Base-by-base conservation (phyloP, 2,888 invertebrate genomes). In the Cremastinae sp. region DNA sequence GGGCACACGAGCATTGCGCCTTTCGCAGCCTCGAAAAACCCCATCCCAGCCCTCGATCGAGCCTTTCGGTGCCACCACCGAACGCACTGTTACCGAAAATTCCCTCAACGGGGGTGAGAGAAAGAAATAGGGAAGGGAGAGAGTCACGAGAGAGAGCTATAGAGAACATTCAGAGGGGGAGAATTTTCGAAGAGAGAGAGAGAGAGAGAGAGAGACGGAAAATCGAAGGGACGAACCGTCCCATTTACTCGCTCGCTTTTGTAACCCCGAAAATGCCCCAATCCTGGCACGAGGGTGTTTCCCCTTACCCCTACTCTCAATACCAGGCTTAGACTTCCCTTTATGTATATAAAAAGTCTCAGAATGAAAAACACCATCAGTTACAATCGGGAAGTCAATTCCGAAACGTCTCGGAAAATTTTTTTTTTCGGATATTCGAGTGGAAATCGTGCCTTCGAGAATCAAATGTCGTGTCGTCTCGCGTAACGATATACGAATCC, bases 241-340 rank as follows among this genome's bases (percentile, higher is more conserved):
- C n/a, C n/a, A n/a, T n/a, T n/a, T n/a, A n/a, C n/a, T n/a, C n/a
- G n/a, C n/a, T n/a, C n/a, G n/a, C n/a, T n/a, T 73, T 70, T 66
- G 70, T 58, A 66, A 62, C 56, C 75, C 75, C 66, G 78, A 79
- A 69, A 81, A 81, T 82, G 84, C 82, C 80, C 87, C 86, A 83
- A 85, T 86, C 82, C 80, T 62, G 61, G 69, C 56, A 28, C 51
- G 65, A 81, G 80, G 85, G 85, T 82, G 83, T 83, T 81, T 64
- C 74, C 70, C 49, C 64, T 66, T 61, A 79, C 66, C 53, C 39
- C 61, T 81, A 80, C 43, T 43, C 22, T 56, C 12, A 12, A 28
- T 12, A 39, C 8, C 18, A 43, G 22, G 56, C 18, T 53, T 8
- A 59, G 72, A 62, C 39, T 51, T 69, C 59, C 37, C 28, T 41